Evolutionary conservation across 2,888 invertebrate genomes (phyloP).

Genomic region (Macropis europaea): DNA sequence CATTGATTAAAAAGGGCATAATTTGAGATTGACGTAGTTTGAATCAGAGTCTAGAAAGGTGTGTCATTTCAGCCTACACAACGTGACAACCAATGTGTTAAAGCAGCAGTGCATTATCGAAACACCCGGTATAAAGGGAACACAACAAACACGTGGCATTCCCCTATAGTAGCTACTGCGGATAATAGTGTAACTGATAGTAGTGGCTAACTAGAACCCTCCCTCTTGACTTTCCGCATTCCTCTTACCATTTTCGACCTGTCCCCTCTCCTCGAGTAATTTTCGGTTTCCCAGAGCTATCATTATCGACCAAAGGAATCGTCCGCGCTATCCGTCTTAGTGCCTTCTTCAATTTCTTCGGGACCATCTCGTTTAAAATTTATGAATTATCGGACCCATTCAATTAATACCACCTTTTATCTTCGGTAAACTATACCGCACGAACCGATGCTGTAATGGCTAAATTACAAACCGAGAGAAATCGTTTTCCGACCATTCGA

Average conservation of each 20-base stretch:
- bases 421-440: neutral
- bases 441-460: neutral
- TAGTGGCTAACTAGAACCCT: slow-evolving; percentile 74
- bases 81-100: neutral
- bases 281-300: slow-evolving; percentile 76
- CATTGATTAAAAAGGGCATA: no score
- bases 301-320: slow-evolving; percentile 64
- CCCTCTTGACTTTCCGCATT: slow-evolving; percentile 61
- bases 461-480: neutral
- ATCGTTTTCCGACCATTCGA: no score
- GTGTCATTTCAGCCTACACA: neutral
- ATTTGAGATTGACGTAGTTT: no score
- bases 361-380: neutral
- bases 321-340: slow-evolving; percentile 30
- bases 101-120: neutral
- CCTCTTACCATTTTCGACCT: slow-evolving; percentile 58
- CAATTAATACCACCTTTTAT: neutral
- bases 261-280: slow-evolving; percentile 73
- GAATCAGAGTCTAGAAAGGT: no score
- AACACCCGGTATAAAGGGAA: slow-evolving; percentile 32
- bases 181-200: slow-evolving; percentile 80
- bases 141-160: slow-evolving; percentile 53
- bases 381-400: neutral
- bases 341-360: slow-evolving; percentile 20
- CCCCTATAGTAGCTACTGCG: slow-evolving; percentile 67